A percentile compares a stretch with the other conserved stretches of the same genome.
These are phyloP conservation scores for Notolepis coatsorum DNA, from an alignment of 2,797 vertebrate species.

Conservation along the genomic window DNA sequence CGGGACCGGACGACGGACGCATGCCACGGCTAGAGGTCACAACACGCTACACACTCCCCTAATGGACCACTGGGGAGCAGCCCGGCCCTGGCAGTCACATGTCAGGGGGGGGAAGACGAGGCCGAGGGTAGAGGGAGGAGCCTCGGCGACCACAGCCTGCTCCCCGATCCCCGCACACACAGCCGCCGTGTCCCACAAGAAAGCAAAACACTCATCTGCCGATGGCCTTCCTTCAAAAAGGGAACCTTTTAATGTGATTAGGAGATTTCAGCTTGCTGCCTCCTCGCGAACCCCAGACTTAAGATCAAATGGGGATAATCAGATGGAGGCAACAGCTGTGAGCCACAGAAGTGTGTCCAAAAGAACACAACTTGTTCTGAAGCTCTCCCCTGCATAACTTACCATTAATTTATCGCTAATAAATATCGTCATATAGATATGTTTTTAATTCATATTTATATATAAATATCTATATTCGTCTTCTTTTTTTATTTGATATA, in stretches of 20 bases:
- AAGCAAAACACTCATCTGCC: constrained; percentile 77
- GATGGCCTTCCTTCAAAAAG: constrained; percentile 71
- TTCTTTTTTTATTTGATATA: too few relatives aligned
- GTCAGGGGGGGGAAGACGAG: too few relatives aligned
- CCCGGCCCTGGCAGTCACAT: constrained; percentile 68
- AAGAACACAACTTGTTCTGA: constrained; percentile 33
- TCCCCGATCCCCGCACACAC: constrained; percentile 60
- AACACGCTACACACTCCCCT: constrained; percentile 53
- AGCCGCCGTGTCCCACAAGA: constrained; percentile 66
- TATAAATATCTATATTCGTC: too few relatives aligned
- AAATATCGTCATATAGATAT: background rate
- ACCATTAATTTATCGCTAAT: constrained; percentile 2
- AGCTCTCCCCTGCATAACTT: constrained; percentile 31
- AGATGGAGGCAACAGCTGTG: constrained; percentile 60
- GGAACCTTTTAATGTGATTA: constrained; percentile 74
- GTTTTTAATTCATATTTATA: background rate
- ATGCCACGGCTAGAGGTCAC: constrained; percentile 47
- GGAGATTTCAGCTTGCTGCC: constrained; percentile 63
- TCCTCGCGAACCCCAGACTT: constrained; percentile 67
- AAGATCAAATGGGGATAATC: constrained; percentile 64
- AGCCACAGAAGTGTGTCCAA: constrained; percentile 48
- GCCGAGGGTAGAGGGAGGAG: constrained; percentile 55
- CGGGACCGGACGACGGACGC: constrained; percentile 22
- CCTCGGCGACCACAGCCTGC: constrained; percentile 69
- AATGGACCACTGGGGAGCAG: constrained; percentile 62